Base-by-base conservation (phyloP, 2,797 vertebrate species). In the Alca torda region DNA sequence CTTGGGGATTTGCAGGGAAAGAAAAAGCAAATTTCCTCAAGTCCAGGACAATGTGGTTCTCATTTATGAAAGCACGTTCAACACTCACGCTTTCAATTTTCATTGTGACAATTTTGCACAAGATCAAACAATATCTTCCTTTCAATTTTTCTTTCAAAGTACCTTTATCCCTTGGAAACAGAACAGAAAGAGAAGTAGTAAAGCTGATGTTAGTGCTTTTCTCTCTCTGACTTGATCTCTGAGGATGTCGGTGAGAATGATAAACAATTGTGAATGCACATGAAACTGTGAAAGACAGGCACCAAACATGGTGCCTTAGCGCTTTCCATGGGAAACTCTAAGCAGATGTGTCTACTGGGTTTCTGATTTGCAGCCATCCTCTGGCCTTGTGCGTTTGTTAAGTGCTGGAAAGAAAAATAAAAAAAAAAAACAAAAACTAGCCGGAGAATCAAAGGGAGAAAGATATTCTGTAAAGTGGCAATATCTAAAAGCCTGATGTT, bases 391-490 rank as follows among this genome's bases (percentile, higher is more conserved):
- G 23, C n/a, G n/a, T 69, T 91, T 83, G 33, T 56, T 83, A 73
- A 87, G 54, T n/a, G 9, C n/a, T 81, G n/a, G n/a, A n/a, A 37
- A 67, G n/a, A 53, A 54, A 7, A 4, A 46, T 77, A 51, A 79
- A 19, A 17, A 3, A 39, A 77, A 56, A 76, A 19, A 43, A 67
- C 18, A 18, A 28, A 77, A 69, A 21, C 41, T 65, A 45, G 25
- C 28, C 16, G 9, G 57, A 92, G 79, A 96, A 92, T 91, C 95
- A 96, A 96, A 94, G 87, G 73, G 50, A 87, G 73, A 93, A 92
- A 69, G 57, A 95, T 84, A 65, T 78, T 95, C 43, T 18, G 31
- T 85, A 95, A 91, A 96, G 84, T 85, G 84, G 46, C 23, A 78
- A 59, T 96, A 81, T 85, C 81, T 95, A 85, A 89, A 87, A 89